Base-by-base conservation (phyloP, 2,888 invertebrate species). In the Aphidoletes aphidimyza region DNA sequence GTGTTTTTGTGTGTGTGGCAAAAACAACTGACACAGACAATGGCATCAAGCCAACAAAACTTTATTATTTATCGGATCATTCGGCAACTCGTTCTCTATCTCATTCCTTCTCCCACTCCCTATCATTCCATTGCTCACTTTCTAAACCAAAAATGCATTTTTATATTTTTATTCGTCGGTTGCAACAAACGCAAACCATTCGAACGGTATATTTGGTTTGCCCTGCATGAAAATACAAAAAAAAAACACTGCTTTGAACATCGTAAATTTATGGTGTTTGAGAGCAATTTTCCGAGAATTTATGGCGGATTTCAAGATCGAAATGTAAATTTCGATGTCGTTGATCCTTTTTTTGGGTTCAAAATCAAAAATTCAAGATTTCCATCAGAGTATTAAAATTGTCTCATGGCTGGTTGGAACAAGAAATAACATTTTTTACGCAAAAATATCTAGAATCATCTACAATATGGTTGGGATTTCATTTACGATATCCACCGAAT, bases 31-130 rank as follows among this genome's bases (percentile, higher is more conserved):
- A 69, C 69, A 69, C 69, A 30, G 69, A 69, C 69, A 69, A 69
- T 69, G 69, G 69, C 69, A 69, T 69, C 34, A 69, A 69, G 69
- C 69, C 69, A 69, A 30, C n/a, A 14, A 69, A 69, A 69, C 69
- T 69, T 69, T 69, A 69, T 69, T 69, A 69, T 69, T 69, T 69
- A 30, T 69, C 69, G 69, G 69, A 69, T 69, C n/a, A n/a, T n/a
- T n/a, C n/a, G n/a, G n/a, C n/a, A n/a, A n/a, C n/a, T n/a, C n/a
- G n/a, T n/a, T n/a, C n/a, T n/a, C n/a, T n/a, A n/a, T n/a, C n/a
- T n/a, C n/a, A n/a, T n/a, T n/a, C n/a, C n/a, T n/a, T n/a, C n/a
- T n/a, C n/a, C n/a, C n/a, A n/a, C n/a, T n/a, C n/a, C n/a, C n/a
- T n/a, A n/a, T n/a, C n/a, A n/a, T n/a, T n/a, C n/a, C n/a, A n/a